Percentiles rank a stretch among this genome's conserved stretches.
Evolutionary conservation across 1,140 invertebrate species (phyloP).

Genomic region (Oncopeltus fasciatus): DNA sequence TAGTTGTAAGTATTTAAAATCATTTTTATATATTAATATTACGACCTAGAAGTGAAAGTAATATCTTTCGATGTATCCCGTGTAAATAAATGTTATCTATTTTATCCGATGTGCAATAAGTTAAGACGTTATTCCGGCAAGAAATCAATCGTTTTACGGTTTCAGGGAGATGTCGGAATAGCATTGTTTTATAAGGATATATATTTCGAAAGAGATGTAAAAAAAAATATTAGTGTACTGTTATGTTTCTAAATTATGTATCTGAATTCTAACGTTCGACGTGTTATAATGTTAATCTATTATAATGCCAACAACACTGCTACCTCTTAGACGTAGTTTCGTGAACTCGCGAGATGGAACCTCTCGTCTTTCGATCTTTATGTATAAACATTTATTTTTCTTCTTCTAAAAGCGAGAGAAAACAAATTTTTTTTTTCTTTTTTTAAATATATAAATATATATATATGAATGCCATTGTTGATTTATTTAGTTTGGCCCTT

Average conservation of each 20-base stretch:
- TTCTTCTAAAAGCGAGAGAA: too few species aligned
- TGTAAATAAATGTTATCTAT: neutral
- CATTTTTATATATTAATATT: conserved; percentile 4
- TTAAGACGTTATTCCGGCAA: neutral
- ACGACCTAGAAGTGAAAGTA: neutral
- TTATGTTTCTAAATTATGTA: conserved; percentile 18
- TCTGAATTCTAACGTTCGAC: conserved; percentile 18
- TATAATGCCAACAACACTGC: conserved; percentile 22
- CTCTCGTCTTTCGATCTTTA: neutral
- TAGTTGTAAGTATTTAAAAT: neutral
- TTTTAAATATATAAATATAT: neutral
- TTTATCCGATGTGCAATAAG: neutral
- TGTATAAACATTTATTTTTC: neutral
- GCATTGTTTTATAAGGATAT: neutral
- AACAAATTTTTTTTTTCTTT: neutral
- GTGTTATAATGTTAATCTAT: conserved; percentile 18
- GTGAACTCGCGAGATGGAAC: neutral
- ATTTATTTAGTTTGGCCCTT: neutral
- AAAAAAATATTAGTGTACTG: neutral
- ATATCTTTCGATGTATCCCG: neutral
- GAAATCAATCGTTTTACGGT: neutral
- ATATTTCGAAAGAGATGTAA: neutral
- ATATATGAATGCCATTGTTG: neutral
- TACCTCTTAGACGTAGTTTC: conserved; percentile 20
- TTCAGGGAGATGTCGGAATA: neutral